Conservation (phyloP, 2,113 vertebrate species). For the Bubo bubo region DNA sequence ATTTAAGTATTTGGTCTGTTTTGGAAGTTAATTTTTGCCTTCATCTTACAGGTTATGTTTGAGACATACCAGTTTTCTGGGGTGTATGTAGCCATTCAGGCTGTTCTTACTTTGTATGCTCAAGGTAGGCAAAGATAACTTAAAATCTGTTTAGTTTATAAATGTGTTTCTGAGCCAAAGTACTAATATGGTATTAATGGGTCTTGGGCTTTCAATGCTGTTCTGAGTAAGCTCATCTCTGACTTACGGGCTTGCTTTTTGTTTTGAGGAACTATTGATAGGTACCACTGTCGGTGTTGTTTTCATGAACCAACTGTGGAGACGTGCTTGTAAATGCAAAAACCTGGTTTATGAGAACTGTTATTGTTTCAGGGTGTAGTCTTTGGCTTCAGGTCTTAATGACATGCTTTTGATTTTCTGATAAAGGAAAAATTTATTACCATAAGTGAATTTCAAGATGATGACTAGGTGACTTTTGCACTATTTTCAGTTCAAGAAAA, state of each 20-base stretch:
- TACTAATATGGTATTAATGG: not conserved
- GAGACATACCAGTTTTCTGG: conserved; percentile 97
- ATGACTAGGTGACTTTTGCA: not conserved
- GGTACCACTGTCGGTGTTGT: not conserved
- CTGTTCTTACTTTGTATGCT: conserved; percentile 95
- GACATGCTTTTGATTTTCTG: not conserved
- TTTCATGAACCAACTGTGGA: not conserved
- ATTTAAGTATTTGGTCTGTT: not conserved
- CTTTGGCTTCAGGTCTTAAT: not conserved
- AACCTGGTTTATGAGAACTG: not conserved
- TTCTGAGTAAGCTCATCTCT: not conserved
- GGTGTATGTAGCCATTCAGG: conserved; percentile 97
- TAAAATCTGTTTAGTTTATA: not conserved
- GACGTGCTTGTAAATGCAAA: not conserved
- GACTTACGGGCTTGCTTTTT: not conserved
- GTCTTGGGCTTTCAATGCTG: not conserved
- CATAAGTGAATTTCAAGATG: not conserved
- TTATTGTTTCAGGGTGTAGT: not conserved
- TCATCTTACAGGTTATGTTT: conserved; percentile 91
- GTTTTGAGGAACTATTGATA: not conserved
- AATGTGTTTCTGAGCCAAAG: not conserved
- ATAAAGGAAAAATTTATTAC: not conserved
- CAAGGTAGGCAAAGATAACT: conserved; percentile 84
- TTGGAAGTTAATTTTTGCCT: conserved; percentile 21
- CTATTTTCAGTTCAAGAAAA: not conserved